phyloP scores from a whole-genome alignment of 2,797 vertebrate genomes.

The Mus minutoides region DNA sequence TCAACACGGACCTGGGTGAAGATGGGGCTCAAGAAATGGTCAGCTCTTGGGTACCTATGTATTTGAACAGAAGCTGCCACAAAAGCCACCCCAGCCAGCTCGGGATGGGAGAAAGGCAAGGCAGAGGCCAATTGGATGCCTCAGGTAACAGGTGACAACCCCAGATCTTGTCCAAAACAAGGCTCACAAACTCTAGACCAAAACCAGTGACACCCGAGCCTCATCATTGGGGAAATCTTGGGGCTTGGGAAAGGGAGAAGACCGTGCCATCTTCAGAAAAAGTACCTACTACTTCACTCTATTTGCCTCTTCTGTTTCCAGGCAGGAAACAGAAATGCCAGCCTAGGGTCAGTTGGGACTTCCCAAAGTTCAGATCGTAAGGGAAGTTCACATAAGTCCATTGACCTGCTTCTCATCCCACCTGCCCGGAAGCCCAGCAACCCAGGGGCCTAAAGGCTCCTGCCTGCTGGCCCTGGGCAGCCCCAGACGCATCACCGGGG shows the following conservation, averaged over 20 bases:
- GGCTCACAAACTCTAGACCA: constrained; percentile 51
- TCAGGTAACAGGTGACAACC: constrained; percentile 31
- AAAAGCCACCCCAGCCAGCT: constrained; percentile 63
- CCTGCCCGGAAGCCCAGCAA: constrained; percentile 34
- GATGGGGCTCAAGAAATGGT: constrained; percentile 66
- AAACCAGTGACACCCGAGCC: constrained; percentile 52
- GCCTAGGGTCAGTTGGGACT: constrained; percentile 40
- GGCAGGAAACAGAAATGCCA: constrained; percentile 63
- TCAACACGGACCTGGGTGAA: constrained; percentile 45
- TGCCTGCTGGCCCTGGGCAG: background rate
- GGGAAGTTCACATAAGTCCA: constrained; percentile 63
- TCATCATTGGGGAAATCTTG: constrained; percentile 47
- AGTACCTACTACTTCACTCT: constrained; percentile 79
- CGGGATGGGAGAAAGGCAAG: constrained; percentile 63
- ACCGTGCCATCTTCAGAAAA: constrained; percentile 79
- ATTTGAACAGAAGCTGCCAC: constrained; percentile 63
- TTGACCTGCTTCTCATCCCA: constrained; percentile 35
- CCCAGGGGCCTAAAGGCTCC: background rate
- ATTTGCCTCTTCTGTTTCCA: constrained; percentile 70
- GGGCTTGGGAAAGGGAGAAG: constrained; percentile 54
- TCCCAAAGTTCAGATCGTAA: constrained; percentile 61
- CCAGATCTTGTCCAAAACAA: constrained; percentile 49
- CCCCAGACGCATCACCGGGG: constrained; percentile 89
- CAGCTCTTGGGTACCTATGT: constrained; percentile 78
- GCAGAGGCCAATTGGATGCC: constrained; percentile 55